A percentile compares a stretch with the other conserved stretches of the same genome.
Evolutionary conservation across 64 coral and sea anemone species (phyloP).

Genomic region (Montipora efflorescens): DNA sequence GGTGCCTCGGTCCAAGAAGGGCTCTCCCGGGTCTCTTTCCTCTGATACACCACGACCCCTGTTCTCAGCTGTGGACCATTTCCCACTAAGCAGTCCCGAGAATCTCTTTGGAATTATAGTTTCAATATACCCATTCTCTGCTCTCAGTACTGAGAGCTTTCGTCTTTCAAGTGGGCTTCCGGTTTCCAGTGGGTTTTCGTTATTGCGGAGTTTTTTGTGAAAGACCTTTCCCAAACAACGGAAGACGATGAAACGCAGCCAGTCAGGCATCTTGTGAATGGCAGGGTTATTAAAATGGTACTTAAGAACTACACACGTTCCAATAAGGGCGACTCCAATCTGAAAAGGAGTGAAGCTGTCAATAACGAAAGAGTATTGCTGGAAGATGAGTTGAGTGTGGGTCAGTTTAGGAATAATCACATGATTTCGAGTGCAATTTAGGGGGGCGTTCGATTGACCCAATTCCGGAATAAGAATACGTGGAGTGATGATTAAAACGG

Average conservation of each 20-base stretch:
- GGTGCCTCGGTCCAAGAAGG: not conserved
- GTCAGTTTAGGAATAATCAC: too few species aligned
- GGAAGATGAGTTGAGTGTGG: too few species aligned
- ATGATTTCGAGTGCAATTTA: too few species aligned
- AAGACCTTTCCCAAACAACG: slow-evolving; percentile 65
- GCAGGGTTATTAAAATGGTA: slow-evolving; percentile 85
- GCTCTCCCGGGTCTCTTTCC: not conserved
- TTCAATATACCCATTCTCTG: slow-evolving; percentile 57
- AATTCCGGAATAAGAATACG: too few species aligned
- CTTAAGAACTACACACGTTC: slow-evolving; percentile 88
- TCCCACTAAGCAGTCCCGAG: not conserved
- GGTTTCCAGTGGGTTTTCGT: slow-evolving; percentile 13
- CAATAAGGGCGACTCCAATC: slow-evolving; percentile 89
- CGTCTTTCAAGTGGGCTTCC: not conserved
- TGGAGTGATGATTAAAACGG: too few species aligned
- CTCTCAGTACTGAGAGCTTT: not conserved
- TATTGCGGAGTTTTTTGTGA: slow-evolving; percentile 21
- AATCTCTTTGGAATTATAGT: not conserved
- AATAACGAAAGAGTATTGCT: not conserved
- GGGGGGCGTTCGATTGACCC: too few species aligned
- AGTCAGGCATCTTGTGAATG: slow-evolving; percentile 74
- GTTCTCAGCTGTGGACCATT: slow-evolving; percentile 10
- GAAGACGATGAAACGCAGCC: slow-evolving; percentile 88
- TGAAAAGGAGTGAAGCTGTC: not conserved
- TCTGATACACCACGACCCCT: not conserved